Evolutionary conservation across 2,797 vertebrate genomes (phyloP).

Genomic region (Channallabes apus): DNA sequence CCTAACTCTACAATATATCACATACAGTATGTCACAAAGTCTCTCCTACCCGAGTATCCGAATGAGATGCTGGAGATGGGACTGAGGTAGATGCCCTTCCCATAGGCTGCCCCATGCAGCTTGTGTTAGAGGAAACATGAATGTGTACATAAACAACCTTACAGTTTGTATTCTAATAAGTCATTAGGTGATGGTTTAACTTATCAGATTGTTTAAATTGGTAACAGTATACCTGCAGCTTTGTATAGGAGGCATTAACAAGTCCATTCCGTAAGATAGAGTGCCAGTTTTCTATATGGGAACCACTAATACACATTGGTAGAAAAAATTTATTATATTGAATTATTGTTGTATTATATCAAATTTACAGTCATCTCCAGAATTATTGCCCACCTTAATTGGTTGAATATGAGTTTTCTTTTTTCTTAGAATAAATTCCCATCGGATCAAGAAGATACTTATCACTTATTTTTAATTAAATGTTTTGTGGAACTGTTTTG

Average conservation of each 20-base stretch:
- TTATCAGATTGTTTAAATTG: background rate
- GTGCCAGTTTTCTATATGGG: conserved; percentile 98
- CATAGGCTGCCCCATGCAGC: conserved; percentile 97
- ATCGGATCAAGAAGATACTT: background rate
- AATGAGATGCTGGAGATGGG: conserved; percentile 97
- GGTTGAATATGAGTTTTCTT: background rate
- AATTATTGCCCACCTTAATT: background rate
- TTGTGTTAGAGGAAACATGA: conserved; percentile 76
- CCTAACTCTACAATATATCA: background rate
- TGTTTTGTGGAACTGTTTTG: background rate
- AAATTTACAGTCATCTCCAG: background rate
- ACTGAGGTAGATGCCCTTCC: conserved; percentile 98
- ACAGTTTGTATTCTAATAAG: background rate
- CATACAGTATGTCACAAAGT: background rate
- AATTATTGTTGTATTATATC: background rate
- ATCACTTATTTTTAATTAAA: background rate
- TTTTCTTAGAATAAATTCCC: background rate
- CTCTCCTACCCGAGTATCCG: conserved; percentile 93
- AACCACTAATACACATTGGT: conserved; percentile 62
- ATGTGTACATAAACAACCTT: background rate
- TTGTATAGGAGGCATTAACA: conserved; percentile 93
- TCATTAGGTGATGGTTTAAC: background rate
- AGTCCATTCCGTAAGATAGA: conserved; percentile 95
- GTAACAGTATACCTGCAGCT: conserved; percentile 85
- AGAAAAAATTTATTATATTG: background rate